Base-by-base conservation (phyloP, 1,140 invertebrate species). In the Caenorhabditis briggsae region DNA sequence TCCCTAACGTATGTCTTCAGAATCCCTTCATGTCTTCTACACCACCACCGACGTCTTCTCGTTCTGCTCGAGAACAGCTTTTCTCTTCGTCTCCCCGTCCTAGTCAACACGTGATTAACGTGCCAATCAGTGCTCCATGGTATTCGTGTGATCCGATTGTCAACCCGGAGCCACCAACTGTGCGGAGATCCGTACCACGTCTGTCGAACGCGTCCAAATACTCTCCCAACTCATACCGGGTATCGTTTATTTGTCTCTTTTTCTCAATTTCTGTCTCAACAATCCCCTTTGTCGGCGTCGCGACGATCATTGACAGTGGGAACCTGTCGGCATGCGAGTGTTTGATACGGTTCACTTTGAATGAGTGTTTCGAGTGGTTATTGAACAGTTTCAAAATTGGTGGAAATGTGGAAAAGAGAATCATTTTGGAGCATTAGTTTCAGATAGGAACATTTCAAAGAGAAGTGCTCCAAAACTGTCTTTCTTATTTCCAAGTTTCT, bases 111-210 rank as follows among this genome's bases (percentile, higher is more conserved):
- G 85, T 86, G 8, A 82, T 86, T n/a, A 65, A 59, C 41, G 85
- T 86, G 14, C 85, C 85, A n/a, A 86, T 86, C 46, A 56, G 20
- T 56, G 85, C 85, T 64, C 85, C 85, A 14, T 86, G 85, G 85
- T 70, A 86, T 64, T 74, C 85, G 33, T 48, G 65, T 9, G 64
- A 85, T 11, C 25, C 59, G 5, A 58, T 64, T 25, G 41, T 59
- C 14, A 61, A 84, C 20, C 16, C 56, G 2, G 83, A 84, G 53
- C 46, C 56, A 59, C 55, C 46, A 65, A 48, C 18, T 18, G 53
- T 23, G 5, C 46, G 20, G 25, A 48, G n/a, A 50, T 82, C 53
- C 8, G 20, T n/a, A 25, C 59, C 55, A 5, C 59, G 83, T 58
- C 56, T 41, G 41, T 43, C 56, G 41, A 58, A 86, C 58, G n/a